Percentiles rank a stretch among this genome's conserved stretches.
These are phyloP conservation scores for Solenodon paradoxus DNA, from an alignment of 2,113 vertebrate genomes.

Conservation along the genomic window DNA sequence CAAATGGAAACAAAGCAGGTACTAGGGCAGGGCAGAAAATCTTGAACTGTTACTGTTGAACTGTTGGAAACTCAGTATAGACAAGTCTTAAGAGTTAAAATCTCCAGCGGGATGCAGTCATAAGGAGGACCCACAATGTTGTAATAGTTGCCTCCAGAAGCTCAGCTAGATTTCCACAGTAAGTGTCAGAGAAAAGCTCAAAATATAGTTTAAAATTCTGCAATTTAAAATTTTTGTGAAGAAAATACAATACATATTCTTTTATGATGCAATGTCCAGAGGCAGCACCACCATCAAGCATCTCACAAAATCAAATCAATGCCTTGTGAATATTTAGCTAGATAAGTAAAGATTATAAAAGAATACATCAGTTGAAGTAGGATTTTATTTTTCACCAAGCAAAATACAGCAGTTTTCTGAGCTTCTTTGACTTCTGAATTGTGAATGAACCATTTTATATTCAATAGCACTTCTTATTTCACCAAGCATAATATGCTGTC, in stretches of 20 bases:
- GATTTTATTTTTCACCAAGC: neutral
- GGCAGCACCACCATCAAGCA: rapidly evolving
- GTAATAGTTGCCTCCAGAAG: neutral
- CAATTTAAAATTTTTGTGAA: neutral
- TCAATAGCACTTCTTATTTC: neutral
- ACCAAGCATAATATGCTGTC: neutral
- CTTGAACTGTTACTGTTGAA: neutral
- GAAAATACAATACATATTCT: neutral
- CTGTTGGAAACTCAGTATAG: neutral
- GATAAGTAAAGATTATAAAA: neutral
- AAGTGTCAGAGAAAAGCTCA: neutral
- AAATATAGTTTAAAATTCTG: neutral
- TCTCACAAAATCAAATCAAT: neutral
- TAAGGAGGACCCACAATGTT: neutral
- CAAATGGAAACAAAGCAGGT: neutral
- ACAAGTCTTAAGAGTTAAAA: neutral
- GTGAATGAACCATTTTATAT: neutral
- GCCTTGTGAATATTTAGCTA: neutral
- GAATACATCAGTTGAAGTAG: neutral
- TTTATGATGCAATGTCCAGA: neutral
- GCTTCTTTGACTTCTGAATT: neutral
- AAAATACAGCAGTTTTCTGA: neutral
- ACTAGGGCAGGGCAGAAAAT: neutral
- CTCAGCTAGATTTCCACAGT: neutral
- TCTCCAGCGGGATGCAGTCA: neutral